Base-by-base conservation (phyloP, 2,113 vertebrate genomes). In the Dicaeum eximium region DNA sequence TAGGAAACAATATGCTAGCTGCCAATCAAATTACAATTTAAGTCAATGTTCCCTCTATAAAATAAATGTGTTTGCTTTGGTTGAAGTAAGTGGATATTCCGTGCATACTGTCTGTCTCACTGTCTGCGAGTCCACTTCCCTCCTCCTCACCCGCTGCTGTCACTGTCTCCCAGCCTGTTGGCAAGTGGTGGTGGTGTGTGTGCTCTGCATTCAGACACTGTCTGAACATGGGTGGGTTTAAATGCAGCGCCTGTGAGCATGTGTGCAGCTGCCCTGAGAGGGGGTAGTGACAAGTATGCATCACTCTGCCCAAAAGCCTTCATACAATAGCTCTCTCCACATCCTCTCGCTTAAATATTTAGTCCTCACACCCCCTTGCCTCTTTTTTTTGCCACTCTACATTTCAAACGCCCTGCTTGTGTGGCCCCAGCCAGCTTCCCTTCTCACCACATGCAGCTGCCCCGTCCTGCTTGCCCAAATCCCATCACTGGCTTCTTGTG, bases 1-100 rank as follows among this genome's bases (percentile, higher is more conserved):
- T 53, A 98, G 96, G 94, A 97, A 97, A 92, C 74, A 48, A 94
- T 50, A 81, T 2, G 51, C 93, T 96, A 97, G 97, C 98, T 98
- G 97, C 98, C 97, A 69, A 93, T 92, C 77, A 56, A 88, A 92
- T 33, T 12, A 44, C 60, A 60, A 64, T 65, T 71, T 50, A 65
- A 89, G 61, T 88, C 69, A 27, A 40, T 24, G 83, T 57, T 64
- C 51, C 81, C 57, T 38, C 89, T 82, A 30, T 6, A 73, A 65
- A 47, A 80, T 8, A 31, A 90, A 82, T 2, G 47, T 15, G 88
- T 56, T 56, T 66, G 94, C 71, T 86, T 53, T 93, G 93, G 88
- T 89, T 86, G 91, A 71, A 57, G 53, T 69, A 37, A 61, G 25
- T 47, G 81, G 81, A 31, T 74, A 14, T 66, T 73, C 72, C 30